Evolutionary conservation across 2,888 invertebrate genomes (phyloP).

Genomic region (Pachydiplax longipennis): DNA sequence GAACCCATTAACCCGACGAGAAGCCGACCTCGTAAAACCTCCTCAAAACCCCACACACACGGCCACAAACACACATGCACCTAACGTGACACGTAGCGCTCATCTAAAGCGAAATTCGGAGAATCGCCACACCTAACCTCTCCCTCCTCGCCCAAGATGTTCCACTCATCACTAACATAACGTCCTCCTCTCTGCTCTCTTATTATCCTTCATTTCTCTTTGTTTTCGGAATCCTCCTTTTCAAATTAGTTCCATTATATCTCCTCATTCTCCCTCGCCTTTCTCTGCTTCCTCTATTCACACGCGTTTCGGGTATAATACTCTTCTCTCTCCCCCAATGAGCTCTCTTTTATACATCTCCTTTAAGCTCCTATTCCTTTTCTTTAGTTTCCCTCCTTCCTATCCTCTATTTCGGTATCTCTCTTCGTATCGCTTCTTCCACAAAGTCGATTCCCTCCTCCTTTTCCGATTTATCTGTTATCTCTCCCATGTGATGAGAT

Average conservation of each 20-base stretch:
- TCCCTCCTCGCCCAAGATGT: background rate
- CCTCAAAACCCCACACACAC: background rate
- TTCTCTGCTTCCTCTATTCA: background rate
- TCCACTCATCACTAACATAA: background rate
- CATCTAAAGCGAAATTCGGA: background rate
- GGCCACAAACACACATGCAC: background rate
- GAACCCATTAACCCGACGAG: background rate
- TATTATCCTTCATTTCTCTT: background rate
- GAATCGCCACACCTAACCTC: constrained; percentile 18
- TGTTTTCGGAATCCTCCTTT: background rate
- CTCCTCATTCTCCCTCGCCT: background rate
- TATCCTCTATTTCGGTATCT: background rate
- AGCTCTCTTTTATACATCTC: background rate
- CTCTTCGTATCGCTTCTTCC: background rate
- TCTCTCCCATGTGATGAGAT: too few relatives aligned
- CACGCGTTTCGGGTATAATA: background rate
- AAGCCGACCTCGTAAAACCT: background rate
- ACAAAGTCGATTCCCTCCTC: background rate
- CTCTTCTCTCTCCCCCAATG: background rate
- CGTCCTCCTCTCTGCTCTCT: background rate
- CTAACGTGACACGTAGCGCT: background rate
- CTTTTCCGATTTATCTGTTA: background rate
- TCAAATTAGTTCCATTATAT: background rate
- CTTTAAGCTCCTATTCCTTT: background rate
- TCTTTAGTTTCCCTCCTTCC: background rate